phyloP scores from a whole-genome alignment of 35 echinoderm and acorn worm species.

The Apostichopus californicus region DNA sequence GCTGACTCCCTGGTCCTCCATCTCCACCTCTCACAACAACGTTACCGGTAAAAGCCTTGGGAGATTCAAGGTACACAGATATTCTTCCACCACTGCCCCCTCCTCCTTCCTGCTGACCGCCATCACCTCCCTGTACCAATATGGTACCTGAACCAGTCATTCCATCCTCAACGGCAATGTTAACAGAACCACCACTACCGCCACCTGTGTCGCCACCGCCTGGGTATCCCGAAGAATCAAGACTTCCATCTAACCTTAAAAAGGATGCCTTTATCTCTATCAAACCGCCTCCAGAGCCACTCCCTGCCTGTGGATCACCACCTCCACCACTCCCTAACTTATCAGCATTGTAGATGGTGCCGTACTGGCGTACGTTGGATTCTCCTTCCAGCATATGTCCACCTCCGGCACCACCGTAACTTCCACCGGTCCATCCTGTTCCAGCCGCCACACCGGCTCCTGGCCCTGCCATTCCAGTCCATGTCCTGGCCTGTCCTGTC shows the following conservation, averaged over 20 bases:
- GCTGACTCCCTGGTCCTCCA: not conserved
- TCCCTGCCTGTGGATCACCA: conserved; percentile 14
- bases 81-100: conserved; percentile 86
- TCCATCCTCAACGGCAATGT: conserved; percentile 44
- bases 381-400: conserved; percentile 40
- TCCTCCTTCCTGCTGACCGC: conserved; percentile 51
- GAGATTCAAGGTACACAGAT: conserved; percentile 45
- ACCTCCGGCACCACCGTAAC: conserved; percentile 86
- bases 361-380: conserved; percentile 34
- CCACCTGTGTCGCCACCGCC: conserved; percentile 62
- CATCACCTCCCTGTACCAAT: conserved; percentile 65
- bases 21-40: conserved; percentile 69
- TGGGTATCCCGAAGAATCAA: conserved; percentile 62
- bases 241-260: conserved; percentile 75
- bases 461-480: conserved; percentile 42
- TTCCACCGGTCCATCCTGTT: conserved; percentile 65
- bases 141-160: conserved; percentile 71
- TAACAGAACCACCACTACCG: conserved; percentile 78
- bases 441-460: conserved; percentile 49
- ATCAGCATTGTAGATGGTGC: conserved; percentile 71
- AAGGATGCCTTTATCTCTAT: conserved; percentile 32
- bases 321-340: conserved; percentile 90
- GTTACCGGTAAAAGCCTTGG: conserved; percentile 56
- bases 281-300: conserved; percentile 76
- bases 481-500: no score